Evolutionary conservation across 2,888 invertebrate species (phyloP).

Genomic region (Trachelus tabidus): DNA sequence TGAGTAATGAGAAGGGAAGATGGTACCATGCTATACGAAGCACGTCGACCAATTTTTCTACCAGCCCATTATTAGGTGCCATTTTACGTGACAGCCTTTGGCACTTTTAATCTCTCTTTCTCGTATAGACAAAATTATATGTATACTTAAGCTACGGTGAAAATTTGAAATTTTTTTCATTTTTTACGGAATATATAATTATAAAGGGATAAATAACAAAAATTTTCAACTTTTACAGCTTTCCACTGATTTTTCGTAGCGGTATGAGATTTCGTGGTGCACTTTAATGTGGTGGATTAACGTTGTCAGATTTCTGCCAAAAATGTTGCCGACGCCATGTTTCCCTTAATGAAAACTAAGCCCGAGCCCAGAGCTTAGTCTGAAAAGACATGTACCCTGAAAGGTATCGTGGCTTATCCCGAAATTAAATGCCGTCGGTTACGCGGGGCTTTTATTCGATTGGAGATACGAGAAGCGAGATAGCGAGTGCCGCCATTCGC

Average conservation of each 20-base stretch:
- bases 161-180: not conserved
- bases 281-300: not conserved
- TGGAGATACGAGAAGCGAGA: slow-evolving; percentile 57
- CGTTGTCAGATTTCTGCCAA: not conserved
- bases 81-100: not conserved
- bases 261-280: not conserved
- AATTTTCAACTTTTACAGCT: not conserved
- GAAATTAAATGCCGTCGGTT: slow-evolving; percentile 54
- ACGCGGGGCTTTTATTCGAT: slow-evolving; percentile 53
- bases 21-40: slow-evolving; percentile 31
- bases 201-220: not conserved
- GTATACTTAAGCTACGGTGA: not conserved
- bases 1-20: slow-evolving; percentile 44
- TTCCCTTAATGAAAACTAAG: not conserved
- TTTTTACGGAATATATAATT: too few species aligned
- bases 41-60: not conserved
- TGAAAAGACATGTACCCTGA: not conserved
- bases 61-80: not conserved
- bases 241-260: not conserved
- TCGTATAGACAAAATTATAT: not conserved
- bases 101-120: not conserved
- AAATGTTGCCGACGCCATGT: not conserved
- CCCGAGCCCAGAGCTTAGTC: not conserved
- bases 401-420: slow-evolving; percentile 42
- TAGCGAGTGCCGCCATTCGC: slow-evolving; percentile 31